A percentile compares a stretch with the other conserved stretches of the same genome.
These are phyloP conservation scores for Dolichotis patagonum DNA, from an alignment of 2,113 vertebrate genomes.

Conservation along the genomic window DNA sequence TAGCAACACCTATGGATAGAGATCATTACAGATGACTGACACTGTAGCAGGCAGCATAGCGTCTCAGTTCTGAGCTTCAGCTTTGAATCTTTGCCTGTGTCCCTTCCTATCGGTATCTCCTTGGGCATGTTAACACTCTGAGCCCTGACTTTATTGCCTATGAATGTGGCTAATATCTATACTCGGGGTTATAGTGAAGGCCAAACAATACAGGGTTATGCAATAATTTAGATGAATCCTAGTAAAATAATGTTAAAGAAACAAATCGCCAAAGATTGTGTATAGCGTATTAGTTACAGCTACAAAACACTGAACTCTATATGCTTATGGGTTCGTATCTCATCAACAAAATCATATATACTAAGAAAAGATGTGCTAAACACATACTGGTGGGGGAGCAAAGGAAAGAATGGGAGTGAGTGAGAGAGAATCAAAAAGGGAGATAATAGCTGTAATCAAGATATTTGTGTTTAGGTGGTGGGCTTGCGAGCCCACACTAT, in stretches of 20 bases:
- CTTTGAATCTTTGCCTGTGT: background rate
- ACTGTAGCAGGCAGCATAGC: background rate
- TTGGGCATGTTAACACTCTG: background rate
- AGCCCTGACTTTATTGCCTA: background rate
- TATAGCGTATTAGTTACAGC: background rate
- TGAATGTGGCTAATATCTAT: background rate
- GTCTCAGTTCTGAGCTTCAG: background rate
- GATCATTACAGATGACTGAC: background rate
- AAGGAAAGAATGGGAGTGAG: background rate
- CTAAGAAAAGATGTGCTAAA: background rate
- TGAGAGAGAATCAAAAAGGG: background rate
- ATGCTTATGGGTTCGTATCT: background rate
- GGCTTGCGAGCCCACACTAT: background rate
- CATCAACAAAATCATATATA: background rate
- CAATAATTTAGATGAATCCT: background rate
- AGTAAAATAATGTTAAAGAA: slow-evolving; percentile 7
- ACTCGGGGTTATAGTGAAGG: background rate
- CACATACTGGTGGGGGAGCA: background rate
- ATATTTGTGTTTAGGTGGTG: background rate
- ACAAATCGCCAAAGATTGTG: slow-evolving; percentile 2
- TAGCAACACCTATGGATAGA: background rate
- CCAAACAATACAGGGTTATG: background rate
- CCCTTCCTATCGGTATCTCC: background rate
- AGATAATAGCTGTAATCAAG: background rate
- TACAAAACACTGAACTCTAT: background rate